Conservation (phyloP, 2,888 invertebrate species). For the Julus scandinavius region DNA sequence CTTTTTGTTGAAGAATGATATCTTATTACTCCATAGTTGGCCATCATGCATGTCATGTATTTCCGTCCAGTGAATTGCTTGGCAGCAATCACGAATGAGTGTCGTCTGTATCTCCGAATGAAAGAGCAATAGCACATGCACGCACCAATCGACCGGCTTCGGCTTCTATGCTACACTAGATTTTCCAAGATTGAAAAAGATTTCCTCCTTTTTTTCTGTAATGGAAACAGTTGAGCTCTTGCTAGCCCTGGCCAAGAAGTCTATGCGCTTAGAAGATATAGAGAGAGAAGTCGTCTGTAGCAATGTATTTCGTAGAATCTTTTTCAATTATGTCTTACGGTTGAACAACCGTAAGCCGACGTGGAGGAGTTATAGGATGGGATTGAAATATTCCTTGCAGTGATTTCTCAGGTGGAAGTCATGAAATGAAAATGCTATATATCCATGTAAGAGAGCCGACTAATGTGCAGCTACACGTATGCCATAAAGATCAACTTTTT, state of each 20-base stretch:
- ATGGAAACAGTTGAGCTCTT: conserved; percentile 39
- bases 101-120: conserved; percentile 35
- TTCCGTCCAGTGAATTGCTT: conserved; percentile 35
- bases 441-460: neutral
- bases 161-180: neutral
- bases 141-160: conserved; percentile 33
- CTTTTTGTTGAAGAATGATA: conserved; percentile 35
- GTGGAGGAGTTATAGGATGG: neutral
- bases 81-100: conserved; percentile 34
- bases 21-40: conserved; percentile 42
- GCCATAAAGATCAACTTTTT: neutral
- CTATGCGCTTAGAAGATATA: neutral
- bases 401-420: conserved; percentile 39
- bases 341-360: neutral
- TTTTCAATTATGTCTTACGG: conserved; percentile 35
- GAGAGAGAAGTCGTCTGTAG: neutral
- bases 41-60: conserved; percentile 42
- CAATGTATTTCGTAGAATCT: neutral
- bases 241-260: neutral
- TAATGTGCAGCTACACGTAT: neutral
- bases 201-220: conserved; percentile 30
- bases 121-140: conserved; percentile 9
- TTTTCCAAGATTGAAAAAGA: conserved; percentile 39
- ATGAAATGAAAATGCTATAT: neutral
- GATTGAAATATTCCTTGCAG: conserved; percentile 24